Conservation (phyloP, 1,140 invertebrate genomes). For the Euura saliciscinereae region DNA sequence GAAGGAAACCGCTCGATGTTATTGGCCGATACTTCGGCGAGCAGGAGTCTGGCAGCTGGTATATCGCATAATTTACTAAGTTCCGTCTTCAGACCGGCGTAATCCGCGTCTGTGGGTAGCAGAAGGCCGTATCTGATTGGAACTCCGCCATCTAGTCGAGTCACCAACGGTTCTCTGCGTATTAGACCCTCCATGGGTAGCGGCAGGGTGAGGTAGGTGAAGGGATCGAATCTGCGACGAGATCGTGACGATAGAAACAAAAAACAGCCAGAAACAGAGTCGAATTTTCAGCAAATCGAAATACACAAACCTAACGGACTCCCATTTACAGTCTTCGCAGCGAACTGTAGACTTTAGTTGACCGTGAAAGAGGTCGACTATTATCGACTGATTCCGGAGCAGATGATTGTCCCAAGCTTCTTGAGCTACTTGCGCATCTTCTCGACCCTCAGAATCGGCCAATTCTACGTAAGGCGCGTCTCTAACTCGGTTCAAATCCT, state of each 20-base stretch:
- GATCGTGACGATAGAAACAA: background rate
- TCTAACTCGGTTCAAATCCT: conserved; percentile 82
- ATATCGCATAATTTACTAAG: conserved; percentile 70
- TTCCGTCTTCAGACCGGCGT: conserved; percentile 73
- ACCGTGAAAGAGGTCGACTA: conserved; percentile 90
- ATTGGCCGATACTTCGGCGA: conserved; percentile 73
- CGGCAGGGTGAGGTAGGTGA: conserved; percentile 85
- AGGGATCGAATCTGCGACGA: conserved; percentile 77
- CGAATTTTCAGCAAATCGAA: background rate
- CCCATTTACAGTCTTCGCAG: conserved; percentile 9
- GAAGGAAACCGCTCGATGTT: conserved; percentile 64
- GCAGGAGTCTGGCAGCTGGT: conserved; percentile 65
- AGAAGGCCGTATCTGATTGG: conserved; percentile 84
- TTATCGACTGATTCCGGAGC: conserved; percentile 79
- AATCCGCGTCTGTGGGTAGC: conserved; percentile 80
- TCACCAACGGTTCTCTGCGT: conserved; percentile 77
- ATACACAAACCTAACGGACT: conserved; percentile 11
- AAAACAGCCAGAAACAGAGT: background rate
- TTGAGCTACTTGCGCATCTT: conserved; percentile 76
- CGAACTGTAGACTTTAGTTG: conserved; percentile 80
- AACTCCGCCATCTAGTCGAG: conserved; percentile 77
- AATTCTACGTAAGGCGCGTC: conserved; percentile 73
- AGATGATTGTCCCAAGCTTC: conserved; percentile 87
- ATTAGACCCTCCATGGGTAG: conserved; percentile 81
- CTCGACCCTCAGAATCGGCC: conserved; percentile 78